Percentiles rank a stretch among this genome's conserved stretches.
phyloP scores from a whole-genome alignment of 2,797 vertebrate genomes.

The Girardinus metallicus region DNA sequence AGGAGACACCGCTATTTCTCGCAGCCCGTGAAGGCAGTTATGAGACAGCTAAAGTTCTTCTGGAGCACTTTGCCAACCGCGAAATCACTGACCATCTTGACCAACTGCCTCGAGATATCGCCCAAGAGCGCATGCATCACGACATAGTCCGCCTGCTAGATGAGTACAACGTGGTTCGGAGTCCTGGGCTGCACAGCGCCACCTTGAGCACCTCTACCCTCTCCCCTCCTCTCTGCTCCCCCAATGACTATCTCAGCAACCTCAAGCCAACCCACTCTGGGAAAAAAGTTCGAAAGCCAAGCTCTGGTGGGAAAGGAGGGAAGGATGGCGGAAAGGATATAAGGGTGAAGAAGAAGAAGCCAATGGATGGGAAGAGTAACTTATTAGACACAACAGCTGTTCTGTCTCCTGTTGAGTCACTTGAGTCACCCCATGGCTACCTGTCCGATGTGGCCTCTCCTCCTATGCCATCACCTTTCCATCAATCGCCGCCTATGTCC shows the following conservation, averaged over 20 bases:
- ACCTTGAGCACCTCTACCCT: constrained; percentile 83
- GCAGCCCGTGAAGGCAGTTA: constrained; percentile 97
- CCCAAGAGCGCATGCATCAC: constrained; percentile 97
- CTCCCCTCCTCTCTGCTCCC: constrained; percentile 93
- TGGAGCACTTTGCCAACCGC: constrained; percentile 96
- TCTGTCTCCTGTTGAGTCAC: constrained; percentile 93
- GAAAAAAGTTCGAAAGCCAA: constrained; percentile 93
- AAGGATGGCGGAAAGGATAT: constrained; percentile 90
- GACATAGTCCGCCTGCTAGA: constrained; percentile 96
- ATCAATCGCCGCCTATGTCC: constrained; percentile 91
- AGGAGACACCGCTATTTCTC: constrained; percentile 96
- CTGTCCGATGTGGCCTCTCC: constrained; percentile 95
- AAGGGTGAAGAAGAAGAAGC: constrained; percentile 91
- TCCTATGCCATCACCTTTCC: constrained; percentile 93
- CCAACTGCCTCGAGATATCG: constrained; percentile 93
- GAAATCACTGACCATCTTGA: constrained; percentile 99
- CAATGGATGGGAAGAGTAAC: constrained; percentile 88
- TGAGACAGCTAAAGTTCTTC: constrained; percentile 93
- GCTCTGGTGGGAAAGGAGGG: constrained; percentile 86
- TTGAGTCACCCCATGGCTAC: constrained; percentile 94
- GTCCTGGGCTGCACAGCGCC: constrained; percentile 87
- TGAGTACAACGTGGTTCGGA: constrained; percentile 93
- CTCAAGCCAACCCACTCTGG: constrained; percentile 86
- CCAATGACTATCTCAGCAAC: constrained; percentile 90
- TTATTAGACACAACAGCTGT: constrained; percentile 89